Conservation (phyloP, 1,140 invertebrate genomes). For the Drosophila ogumai region DNA sequence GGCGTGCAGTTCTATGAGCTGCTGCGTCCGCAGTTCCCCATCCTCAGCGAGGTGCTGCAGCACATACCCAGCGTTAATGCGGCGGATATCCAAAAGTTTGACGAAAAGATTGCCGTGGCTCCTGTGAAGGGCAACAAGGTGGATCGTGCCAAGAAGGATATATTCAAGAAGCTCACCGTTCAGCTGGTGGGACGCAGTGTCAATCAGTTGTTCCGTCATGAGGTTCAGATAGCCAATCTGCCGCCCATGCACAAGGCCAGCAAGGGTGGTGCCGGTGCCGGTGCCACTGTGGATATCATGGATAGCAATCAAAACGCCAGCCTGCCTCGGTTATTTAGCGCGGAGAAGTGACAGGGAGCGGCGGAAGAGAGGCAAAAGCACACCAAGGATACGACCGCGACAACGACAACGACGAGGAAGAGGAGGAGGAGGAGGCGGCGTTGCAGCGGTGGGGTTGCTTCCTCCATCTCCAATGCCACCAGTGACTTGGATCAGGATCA, state of each 20-base stretch:
- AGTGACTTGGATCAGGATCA: neutral
- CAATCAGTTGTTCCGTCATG: conserved; percentile 93
- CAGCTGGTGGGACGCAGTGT: conserved; percentile 92
- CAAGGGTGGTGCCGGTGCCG: conserved; percentile 2
- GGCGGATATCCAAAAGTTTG: conserved; percentile 91
- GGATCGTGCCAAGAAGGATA: conserved; percentile 95
- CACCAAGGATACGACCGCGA: neutral
- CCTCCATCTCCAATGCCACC: neutral
- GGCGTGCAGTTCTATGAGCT: conserved; percentile 91
- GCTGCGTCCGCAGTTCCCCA: conserved; percentile 90
- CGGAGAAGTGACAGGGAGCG: conserved; percentile 66
- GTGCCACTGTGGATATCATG: conserved; percentile 56
- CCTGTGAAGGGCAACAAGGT: conserved; percentile 91
- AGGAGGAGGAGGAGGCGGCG: conserved; percentile 33
- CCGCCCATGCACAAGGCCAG: conserved; percentile 86
- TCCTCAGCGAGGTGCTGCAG: conserved; percentile 88
- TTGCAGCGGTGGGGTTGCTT: conserved; percentile 30
- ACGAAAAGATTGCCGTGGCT: conserved; percentile 91
- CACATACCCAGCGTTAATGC: conserved; percentile 92
- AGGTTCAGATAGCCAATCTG: conserved; percentile 93
- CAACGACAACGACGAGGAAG: neutral
- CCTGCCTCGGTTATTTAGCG: conserved; percentile 63
- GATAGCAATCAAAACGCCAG: conserved; percentile 77
- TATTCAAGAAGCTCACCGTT: conserved; percentile 94
- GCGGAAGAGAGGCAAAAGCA: conserved; percentile 1